Percentiles rank a stretch among this genome's conserved stretches.
Evolutionary conservation across 2,113 vertebrate genomes (phyloP).

Genomic region (Mesoclemmys tuberculata): DNA sequence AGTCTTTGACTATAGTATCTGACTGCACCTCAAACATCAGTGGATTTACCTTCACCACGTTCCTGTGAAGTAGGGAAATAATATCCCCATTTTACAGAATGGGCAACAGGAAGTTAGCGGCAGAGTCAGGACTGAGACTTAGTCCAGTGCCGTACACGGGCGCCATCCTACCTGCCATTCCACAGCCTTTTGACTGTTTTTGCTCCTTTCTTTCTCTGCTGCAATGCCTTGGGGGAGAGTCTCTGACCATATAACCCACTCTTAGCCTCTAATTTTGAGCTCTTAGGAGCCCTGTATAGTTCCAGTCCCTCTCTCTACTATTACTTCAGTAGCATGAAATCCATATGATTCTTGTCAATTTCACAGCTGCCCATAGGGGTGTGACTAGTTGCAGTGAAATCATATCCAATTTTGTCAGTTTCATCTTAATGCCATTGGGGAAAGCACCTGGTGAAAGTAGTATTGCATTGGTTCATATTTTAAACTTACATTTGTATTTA

Average conservation of each 20-base stretch:
- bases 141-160: not conserved
- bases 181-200: not conserved
- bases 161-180: not conserved
- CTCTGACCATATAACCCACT: not conserved
- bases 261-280: not conserved
- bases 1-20: not conserved
- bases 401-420: not conserved
- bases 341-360: not conserved
- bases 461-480: not conserved
- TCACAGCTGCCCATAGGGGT: not conserved
- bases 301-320: not conserved
- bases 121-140: not conserved
- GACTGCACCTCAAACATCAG: not conserved
- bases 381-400: not conserved
- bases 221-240: not conserved
- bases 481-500: not conserved
- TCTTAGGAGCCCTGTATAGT: not conserved
- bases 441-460: not conserved
- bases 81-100: not conserved
- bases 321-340: not conserved
- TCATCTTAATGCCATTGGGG: not conserved
- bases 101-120: not conserved
- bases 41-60: not conserved
- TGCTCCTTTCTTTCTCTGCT: not conserved
- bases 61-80: not conserved